These are phyloP conservation scores for Fragum fragum DNA, from an alignment of 2,888 invertebrate genomes.

Conservation along the genomic window DNA sequence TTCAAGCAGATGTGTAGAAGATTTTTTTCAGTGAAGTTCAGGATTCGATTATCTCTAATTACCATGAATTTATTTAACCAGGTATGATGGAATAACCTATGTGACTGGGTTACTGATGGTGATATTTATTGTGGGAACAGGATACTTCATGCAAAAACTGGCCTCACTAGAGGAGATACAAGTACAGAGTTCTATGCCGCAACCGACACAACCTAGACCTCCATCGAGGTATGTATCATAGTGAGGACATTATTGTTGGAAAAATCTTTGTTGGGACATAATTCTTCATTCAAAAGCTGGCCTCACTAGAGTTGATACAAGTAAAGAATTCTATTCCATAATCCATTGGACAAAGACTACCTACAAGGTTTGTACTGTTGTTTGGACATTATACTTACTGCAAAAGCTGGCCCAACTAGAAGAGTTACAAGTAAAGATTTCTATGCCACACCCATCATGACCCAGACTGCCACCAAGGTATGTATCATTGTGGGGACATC, in stretches of 20 bases:
- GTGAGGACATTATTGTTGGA: too few relatives aligned
- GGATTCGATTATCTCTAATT: too few relatives aligned
- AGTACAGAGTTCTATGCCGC: slow-evolving; percentile 68
- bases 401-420: slow-evolving; percentile 87
- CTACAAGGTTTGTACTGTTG: slow-evolving; percentile 62
- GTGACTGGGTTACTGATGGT: slow-evolving; percentile 93
- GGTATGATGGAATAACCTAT: slow-evolving; percentile 91
- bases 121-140: slow-evolving; percentile 92
- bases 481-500: too few relatives aligned
- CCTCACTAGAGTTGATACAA: slow-evolving; percentile 77
- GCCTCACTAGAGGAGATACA: slow-evolving; percentile 78
- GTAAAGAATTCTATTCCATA: slow-evolving; percentile 67
- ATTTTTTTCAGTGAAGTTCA: too few relatives aligned
- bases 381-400: slow-evolving; percentile 94
- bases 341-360: slow-evolving; percentile 72
- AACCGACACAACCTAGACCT: slow-evolving; percentile 70
- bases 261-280: slow-evolving; percentile 93
- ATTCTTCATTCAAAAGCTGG: slow-evolving; percentile 91
- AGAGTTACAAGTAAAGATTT: slow-evolving; percentile 74
- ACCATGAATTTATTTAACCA: too few relatives aligned
- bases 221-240: slow-evolving; percentile 78
- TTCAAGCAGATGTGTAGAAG: too few relatives aligned
- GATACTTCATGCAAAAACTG: slow-evolving; percentile 92
- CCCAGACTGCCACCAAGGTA: slow-evolving; percentile 77
- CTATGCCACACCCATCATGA: slow-evolving; percentile 54